These are phyloP conservation scores for Aporophyla lueneburgensis DNA, from an alignment of 2,888 invertebrate genomes.

Conservation along the genomic window DNA sequence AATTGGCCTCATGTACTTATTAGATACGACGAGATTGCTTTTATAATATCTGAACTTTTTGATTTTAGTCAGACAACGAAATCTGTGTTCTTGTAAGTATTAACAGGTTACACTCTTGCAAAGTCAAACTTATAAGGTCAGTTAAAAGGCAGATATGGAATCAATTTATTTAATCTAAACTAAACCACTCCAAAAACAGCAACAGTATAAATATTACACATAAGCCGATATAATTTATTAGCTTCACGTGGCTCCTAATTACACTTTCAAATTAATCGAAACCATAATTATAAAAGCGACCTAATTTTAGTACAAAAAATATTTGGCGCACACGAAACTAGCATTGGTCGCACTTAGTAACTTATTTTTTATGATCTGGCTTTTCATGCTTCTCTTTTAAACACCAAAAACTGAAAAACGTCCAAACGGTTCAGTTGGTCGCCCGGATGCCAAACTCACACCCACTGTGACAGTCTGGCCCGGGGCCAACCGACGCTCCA, in stretches of 20 bases:
- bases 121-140: background rate
- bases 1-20: constrained; percentile 29
- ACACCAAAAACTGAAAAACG: background rate
- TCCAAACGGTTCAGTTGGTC: constrained; percentile 15
- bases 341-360: background rate
- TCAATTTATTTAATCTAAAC: background rate
- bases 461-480: constrained; percentile 45
- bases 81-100: background rate
- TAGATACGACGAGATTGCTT: background rate
- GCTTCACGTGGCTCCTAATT: background rate
- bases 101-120: background rate
- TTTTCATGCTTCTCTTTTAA: background rate
- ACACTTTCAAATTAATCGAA: constrained; percentile 1
- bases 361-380: too few relatives aligned
- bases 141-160: background rate
- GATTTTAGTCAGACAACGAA: background rate
- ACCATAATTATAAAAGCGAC: background rate
- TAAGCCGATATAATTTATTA: background rate
- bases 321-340: background rate
- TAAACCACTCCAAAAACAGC: background rate
- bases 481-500: constrained; percentile 38
- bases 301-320: background rate
- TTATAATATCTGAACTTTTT: background rate
- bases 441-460: constrained; percentile 27
- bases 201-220: background rate